A percentile compares a stretch with the other conserved stretches of the same genome.
phyloP scores from a whole-genome alignment of 2,888 invertebrate genomes.

The Pollenia angustigena region DNA sequence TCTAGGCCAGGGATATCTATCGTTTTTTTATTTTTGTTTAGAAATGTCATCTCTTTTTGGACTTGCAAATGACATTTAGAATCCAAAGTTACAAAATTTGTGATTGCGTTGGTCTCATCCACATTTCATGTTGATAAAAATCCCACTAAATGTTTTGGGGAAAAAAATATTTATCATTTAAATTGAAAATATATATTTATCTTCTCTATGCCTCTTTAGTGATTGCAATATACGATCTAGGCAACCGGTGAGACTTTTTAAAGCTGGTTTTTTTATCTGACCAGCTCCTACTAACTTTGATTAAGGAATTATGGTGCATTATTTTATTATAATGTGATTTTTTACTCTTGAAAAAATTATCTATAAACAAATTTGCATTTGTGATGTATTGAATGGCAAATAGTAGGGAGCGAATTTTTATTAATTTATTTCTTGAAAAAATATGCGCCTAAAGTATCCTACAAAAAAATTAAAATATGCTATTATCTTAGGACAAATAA shows the following conservation, averaged over 20 bases:
- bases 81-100: too few relatives aligned
- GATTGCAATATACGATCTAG: background rate
- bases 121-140: background rate
- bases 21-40: too few relatives aligned
- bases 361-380: conserved; percentile 37
- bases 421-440: too few relatives aligned
- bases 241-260: background rate
- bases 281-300: conserved; percentile 71
- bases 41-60: too few relatives aligned
- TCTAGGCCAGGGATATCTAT: too few relatives aligned
- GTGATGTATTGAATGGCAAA: conserved; percentile 16
- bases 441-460: too few relatives aligned
- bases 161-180: conserved; percentile 82
- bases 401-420: too few relatives aligned
- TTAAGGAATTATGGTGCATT: conserved; percentile 80
- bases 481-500: too few relatives aligned
- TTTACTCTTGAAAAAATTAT: conserved; percentile 66
- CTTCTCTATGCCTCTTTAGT: background rate
- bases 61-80: too few relatives aligned
- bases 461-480: too few relatives aligned
- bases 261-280: conserved; percentile 19
- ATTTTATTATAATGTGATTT: conserved; percentile 84
- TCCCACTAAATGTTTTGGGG: background rate
- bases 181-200: conserved; percentile 78
- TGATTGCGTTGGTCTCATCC: background rate